These are phyloP conservation scores for Meles meles DNA, from an alignment of 2,113 vertebrate genomes.

Conservation along the genomic window DNA sequence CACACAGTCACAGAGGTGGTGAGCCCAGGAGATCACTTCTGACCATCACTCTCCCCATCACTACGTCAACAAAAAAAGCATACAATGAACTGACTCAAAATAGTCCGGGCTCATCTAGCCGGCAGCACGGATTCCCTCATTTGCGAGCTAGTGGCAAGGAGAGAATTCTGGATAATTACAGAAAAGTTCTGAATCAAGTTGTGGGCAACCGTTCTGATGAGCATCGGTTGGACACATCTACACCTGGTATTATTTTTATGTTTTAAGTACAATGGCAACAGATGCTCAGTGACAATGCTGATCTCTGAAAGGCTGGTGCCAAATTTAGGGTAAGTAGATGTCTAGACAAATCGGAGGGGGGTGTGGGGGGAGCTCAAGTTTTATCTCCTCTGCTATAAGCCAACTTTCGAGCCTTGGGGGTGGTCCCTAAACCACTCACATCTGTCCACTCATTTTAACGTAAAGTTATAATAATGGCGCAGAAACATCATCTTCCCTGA, in stretches of 20 bases:
- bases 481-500: neutral
- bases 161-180: neutral
- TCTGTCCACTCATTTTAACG: neutral
- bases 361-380: neutral
- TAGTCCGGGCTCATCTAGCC: neutral
- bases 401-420: neutral
- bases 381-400: neutral
- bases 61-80: neutral
- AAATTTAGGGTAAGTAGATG: neutral
- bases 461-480: neutral
- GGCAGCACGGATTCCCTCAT: neutral
- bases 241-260: rapidly evolving
- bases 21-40: neutral
- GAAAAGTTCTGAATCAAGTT: neutral
- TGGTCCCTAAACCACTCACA: neutral
- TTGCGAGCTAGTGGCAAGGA: rapidly evolving
- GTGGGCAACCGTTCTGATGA: neutral
- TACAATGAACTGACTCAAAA: neutral
- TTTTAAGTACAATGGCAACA: neutral
- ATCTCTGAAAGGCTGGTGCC: neutral
- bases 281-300: neutral
- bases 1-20: rapidly evolving
- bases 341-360: neutral
- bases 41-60: neutral
- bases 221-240: rapidly evolving